These are phyloP conservation scores for Lasioglossum albipes DNA, from an alignment of 1,140 invertebrate genomes.

Conservation along the genomic window DNA sequence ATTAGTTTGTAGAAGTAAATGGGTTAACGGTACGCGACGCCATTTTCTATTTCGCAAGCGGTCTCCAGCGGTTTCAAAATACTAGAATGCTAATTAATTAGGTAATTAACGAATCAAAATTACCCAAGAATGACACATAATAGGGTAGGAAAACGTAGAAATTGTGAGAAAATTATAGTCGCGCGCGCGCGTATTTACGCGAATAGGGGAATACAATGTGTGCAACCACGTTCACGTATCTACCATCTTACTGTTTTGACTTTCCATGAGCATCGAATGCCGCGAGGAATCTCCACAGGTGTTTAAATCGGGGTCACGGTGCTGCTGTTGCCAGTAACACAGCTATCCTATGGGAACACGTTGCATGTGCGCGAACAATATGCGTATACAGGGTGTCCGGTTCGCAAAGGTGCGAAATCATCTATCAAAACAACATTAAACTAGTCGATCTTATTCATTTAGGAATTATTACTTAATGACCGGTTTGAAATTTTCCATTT, in stretches of 20 bases:
- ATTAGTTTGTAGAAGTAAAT: too few relatives aligned
- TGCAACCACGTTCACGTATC: constrained; percentile 30
- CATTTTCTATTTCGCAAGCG: too few relatives aligned
- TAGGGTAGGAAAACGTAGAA: constrained; percentile 25
- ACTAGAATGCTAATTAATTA: constrained; percentile 47
- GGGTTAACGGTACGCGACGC: too few relatives aligned
- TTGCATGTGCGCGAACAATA: constrained; percentile 32
- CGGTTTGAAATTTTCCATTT: too few relatives aligned
- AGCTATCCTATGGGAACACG: constrained; percentile 38
- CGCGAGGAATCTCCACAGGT: constrained; percentile 50
- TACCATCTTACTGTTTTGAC: constrained; percentile 56
- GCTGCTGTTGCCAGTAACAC: constrained; percentile 10
- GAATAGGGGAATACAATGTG: constrained; percentile 54
- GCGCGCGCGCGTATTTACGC: constrained; percentile 14
- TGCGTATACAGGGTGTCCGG: background rate
- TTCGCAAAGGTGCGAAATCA: too few relatives aligned
- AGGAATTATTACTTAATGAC: too few relatives aligned
- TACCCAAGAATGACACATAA: constrained; percentile 49
- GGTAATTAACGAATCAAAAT: constrained; percentile 52
- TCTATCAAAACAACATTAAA: too few relatives aligned
- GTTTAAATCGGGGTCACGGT: constrained; percentile 56
- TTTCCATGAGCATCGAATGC: constrained; percentile 52
- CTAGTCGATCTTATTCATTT: too few relatives aligned
- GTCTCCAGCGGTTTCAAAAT: background rate
- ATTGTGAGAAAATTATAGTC: constrained; percentile 54